phyloP scores from a whole-genome alignment of 2,888 invertebrate species.

The Phortica magna region DNA sequence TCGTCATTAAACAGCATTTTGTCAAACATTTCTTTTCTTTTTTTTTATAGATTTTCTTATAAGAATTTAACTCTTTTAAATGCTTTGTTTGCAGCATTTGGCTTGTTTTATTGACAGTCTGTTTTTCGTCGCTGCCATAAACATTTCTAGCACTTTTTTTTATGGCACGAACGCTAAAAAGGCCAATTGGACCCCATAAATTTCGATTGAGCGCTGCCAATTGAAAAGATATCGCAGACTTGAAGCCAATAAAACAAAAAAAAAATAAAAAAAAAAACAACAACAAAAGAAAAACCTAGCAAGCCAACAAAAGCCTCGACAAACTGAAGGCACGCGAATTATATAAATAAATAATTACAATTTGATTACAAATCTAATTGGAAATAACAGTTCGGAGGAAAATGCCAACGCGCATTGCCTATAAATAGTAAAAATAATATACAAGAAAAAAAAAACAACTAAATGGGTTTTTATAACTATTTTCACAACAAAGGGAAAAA shows the following conservation, averaged over 20 bases:
- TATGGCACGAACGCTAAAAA: not conserved
- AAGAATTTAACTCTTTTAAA: not conserved
- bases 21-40: not conserved
- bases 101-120: not conserved
- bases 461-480: not conserved
- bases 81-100: not conserved
- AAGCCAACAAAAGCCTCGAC: not conserved
- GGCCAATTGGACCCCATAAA: slow-evolving; percentile 14
- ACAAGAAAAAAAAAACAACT: too few relatives aligned
- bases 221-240: not conserved
- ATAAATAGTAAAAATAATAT: slow-evolving; percentile 6
- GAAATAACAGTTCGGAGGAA: slow-evolving; percentile 2
- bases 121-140: not conserved
- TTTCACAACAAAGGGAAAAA: not conserved
- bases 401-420: not conserved
- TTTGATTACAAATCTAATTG: slow-evolving; percentile 17
- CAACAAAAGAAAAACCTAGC: not conserved
- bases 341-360: slow-evolving; percentile 28
- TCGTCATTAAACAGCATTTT: not conserved
- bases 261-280: not conserved
- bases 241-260: not conserved
- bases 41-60: not conserved
- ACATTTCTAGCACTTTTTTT: not conserved
- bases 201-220: not conserved
- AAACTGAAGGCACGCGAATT: slow-evolving; percentile 7